phyloP scores from a whole-genome alignment of 2,888 invertebrate genomes.

The Luperina nickerlii region DNA sequence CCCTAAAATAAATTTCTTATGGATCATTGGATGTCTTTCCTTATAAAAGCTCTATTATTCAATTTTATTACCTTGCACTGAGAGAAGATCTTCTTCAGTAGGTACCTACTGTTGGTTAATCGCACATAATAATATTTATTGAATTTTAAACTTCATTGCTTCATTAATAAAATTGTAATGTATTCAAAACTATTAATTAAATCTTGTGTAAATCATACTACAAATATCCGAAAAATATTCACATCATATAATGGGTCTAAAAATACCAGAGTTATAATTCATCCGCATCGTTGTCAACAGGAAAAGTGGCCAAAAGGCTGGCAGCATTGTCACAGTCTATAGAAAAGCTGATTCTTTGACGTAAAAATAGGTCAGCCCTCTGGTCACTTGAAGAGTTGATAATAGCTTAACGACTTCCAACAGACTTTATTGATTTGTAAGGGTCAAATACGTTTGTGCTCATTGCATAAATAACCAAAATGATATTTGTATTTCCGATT shows the following conservation, averaged over 20 bases:
- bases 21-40: no score
- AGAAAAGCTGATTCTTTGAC: background rate
- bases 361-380: background rate
- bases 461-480: background rate
- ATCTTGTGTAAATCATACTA: background rate
- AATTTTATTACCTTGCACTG: no score
- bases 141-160: no score
- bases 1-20: no score
- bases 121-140: no score
- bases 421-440: background rate
- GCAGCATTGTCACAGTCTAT: background rate
- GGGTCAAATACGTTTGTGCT: no score
- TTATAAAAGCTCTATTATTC: no score
- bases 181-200: background rate
- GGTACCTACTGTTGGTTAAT: no score
- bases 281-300: background rate
- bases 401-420: background rate
- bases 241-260: no score
- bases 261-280: background rate
- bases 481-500: no score
- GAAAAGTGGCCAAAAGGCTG: background rate
- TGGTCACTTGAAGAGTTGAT: background rate
- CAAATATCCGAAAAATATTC: background rate
- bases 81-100: no score
- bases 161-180: background rate